phyloP scores from a whole-genome alignment of 2,113 vertebrate genomes.

The Apodemus speciosus region DNA sequence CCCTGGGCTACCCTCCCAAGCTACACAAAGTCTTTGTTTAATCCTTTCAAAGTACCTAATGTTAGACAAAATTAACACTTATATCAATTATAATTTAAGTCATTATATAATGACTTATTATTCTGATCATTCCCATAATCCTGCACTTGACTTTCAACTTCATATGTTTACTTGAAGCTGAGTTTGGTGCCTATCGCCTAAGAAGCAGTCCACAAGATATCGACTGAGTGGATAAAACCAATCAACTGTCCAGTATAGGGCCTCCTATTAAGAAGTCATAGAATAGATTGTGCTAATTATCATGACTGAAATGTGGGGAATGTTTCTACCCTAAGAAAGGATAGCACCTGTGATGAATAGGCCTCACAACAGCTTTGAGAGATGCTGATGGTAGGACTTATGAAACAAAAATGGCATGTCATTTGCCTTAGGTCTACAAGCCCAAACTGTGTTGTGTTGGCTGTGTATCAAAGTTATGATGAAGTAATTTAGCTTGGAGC shows the following conservation, averaged over 20 bases:
- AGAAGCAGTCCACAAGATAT: neutral
- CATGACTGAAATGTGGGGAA: neutral
- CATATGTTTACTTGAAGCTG: neutral
- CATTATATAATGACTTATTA: neutral
- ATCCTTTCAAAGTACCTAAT: neutral
- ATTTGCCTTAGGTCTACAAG: neutral
- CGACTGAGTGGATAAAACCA: neutral
- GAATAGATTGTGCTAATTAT: neutral
- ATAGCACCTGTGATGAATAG: neutral
- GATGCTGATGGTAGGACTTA: conserved; percentile 3
- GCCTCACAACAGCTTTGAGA: conserved; percentile 7
- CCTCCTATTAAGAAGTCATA: neutral
- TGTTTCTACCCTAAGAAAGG: neutral
- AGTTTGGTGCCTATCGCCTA: neutral
- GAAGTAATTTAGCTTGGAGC: conserved; percentile 31
- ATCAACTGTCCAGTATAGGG: neutral
- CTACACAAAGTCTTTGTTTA: neutral
- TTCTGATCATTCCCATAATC: neutral
- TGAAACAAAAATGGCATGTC: neutral
- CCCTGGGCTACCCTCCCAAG: neutral
- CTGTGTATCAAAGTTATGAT: conserved; percentile 22
- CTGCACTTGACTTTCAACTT: neutral
- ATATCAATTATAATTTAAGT: neutral
- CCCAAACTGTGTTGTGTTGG: neutral
- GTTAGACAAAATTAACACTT: neutral